Conservation (phyloP, 2,888 invertebrate species). For the Spodoptera exigua region DNA sequence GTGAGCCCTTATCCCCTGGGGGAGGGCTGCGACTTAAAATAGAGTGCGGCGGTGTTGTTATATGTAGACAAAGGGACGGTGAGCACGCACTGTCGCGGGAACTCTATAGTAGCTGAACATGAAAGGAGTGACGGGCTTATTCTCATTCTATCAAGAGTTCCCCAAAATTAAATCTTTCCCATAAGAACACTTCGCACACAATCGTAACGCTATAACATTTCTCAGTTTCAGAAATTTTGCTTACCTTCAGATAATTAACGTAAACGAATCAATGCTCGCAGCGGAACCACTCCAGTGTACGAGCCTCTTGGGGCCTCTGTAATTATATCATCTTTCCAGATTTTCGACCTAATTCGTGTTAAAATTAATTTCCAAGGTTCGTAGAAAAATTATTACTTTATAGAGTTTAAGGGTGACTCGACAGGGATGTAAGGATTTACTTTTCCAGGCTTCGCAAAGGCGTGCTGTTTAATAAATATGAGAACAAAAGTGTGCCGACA, state of each 20-base stretch:
- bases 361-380: slow-evolving; percentile 18
- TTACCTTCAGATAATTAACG: slow-evolving; percentile 25
- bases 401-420: no score
- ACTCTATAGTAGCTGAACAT: no score
- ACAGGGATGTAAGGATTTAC: no score
- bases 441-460: neutral
- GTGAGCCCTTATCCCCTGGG: slow-evolving; percentile 34
- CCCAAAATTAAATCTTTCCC: no score
- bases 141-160: no score
- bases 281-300: slow-evolving; percentile 11
- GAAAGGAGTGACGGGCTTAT: no score
- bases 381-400: neutral
- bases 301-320: slow-evolving; percentile 14
- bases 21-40: slow-evolving; percentile 16
- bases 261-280: slow-evolving; percentile 41
- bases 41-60: slow-evolving; percentile 14
- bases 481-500: slow-evolving; percentile 7
- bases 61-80: slow-evolving; percentile 9
- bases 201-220: neutral
- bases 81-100: neutral
- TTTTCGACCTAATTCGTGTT: slow-evolving; percentile 38
- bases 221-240: neutral
- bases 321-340: slow-evolving; percentile 29
- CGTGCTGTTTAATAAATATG: neutral
- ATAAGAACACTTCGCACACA: no score